phyloP scores from a whole-genome alignment of 2,113 vertebrate species.

The Podilymbus podiceps region DNA sequence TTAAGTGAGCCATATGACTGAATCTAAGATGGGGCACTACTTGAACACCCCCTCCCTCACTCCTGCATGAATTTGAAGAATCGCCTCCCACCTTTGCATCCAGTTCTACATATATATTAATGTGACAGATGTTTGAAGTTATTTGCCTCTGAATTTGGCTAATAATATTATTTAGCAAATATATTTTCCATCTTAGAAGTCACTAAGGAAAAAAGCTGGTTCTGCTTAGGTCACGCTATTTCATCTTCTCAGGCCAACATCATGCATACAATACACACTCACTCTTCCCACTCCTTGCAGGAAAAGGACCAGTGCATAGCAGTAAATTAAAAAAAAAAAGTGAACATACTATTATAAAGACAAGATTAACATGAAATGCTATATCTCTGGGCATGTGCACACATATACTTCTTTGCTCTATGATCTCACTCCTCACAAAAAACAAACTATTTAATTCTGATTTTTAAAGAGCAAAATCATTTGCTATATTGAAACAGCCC shows the following conservation, averaged over 20 bases:
- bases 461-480: constrained; percentile 82
- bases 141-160: background rate
- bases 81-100: background rate
- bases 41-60: background rate
- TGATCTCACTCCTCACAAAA: constrained; percentile 31
- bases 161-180: background rate
- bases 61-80: background rate
- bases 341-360: background rate
- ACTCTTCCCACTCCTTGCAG: background rate
- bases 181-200: background rate
- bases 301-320: background rate
- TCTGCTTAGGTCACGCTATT: background rate
- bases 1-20: background rate
- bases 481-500: constrained; percentile 78
- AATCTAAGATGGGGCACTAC: background rate
- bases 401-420: background rate
- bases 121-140: background rate
- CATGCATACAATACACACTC: background rate
- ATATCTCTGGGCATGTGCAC: background rate
- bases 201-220: background rate
- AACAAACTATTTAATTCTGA: constrained; percentile 76
- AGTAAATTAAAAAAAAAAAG: background rate
- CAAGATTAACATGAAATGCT: background rate
- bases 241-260: background rate
- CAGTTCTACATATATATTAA: background rate